Conservation (phyloP, 2,888 invertebrate genomes). For the Oligia strigilis region DNA sequence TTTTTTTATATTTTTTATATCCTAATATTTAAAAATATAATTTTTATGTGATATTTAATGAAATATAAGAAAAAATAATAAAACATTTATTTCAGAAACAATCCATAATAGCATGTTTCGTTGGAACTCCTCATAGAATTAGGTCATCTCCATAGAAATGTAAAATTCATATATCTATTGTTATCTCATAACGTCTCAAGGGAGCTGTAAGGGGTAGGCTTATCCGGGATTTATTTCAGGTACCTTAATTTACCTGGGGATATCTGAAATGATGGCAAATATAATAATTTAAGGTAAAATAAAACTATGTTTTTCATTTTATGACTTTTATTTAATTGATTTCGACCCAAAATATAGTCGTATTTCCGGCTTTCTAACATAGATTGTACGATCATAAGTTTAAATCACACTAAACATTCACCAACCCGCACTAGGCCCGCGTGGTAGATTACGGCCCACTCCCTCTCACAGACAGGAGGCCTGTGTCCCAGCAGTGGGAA, state of each 20-base stretch:
- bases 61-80: no score
- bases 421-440: no score
- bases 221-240: slow-evolving; percentile 26
- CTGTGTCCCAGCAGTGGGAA: no score
- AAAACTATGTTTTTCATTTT: background rate
- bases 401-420: no score
- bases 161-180: no score
- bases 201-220: slow-evolving; percentile 18
- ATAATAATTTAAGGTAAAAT: background rate
- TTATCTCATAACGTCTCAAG: slow-evolving; percentile 24
- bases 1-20: no score
- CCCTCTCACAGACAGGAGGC: no score
- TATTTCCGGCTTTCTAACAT: background rate
- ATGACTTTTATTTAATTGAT: background rate
- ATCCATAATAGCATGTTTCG: background rate
- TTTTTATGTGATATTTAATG: no score
- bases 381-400: background rate
- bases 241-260: slow-evolving; percentile 10
- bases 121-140: slow-evolving; percentile 23
- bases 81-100: no score
- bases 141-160: slow-evolving; percentile 12
- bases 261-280: background rate
- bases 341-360: background rate
- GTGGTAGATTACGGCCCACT: no score
- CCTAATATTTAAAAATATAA: no score